Conservation (phyloP, 2,797 vertebrate species). For the Selene dorsalis region DNA sequence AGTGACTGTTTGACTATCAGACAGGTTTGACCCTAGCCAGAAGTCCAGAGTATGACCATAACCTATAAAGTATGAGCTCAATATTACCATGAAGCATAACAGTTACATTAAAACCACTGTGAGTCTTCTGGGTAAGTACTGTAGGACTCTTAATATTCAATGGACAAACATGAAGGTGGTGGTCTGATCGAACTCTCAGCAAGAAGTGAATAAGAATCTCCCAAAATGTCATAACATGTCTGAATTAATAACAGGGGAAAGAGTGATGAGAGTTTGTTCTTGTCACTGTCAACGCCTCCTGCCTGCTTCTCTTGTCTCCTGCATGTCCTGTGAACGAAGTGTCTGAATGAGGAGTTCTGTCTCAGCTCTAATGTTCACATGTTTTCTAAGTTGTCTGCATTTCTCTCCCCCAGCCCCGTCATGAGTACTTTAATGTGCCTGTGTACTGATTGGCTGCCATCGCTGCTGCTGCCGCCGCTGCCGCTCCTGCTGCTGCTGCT, state of each 20-base stretch:
- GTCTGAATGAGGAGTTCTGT: slow-evolving; percentile 26
- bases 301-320: slow-evolving; percentile 43
- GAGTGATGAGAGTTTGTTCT: slow-evolving; percentile 7
- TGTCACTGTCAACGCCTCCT: slow-evolving; percentile 1
- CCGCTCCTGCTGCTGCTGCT: slow-evolving; percentile 82
- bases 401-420: slow-evolving; percentile 94
- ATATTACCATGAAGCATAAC: not conserved
- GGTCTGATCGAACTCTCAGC: not conserved
- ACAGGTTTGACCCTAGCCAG: too few relatives aligned
- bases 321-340: slow-evolving; percentile 53
- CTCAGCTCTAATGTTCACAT: slow-evolving; percentile 48
- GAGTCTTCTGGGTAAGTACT: too few relatives aligned
- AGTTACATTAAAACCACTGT: too few relatives aligned
- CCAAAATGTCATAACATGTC: not conserved
- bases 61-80: not conserved
- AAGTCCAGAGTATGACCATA: not conserved
- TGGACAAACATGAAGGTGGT: not conserved
- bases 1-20: not conserved
- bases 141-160: not conserved
- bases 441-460: slow-evolving; percentile 94
- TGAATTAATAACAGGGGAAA: not conserved
- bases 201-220: not conserved
- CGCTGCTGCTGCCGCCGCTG: slow-evolving; percentile 84
- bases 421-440: slow-evolving; percentile 99
- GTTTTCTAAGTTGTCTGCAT: slow-evolving; percentile 87